Evolutionary conservation across 2,113 vertebrate species (phyloP).

Genomic region (Alaudala cheleensis): DNA sequence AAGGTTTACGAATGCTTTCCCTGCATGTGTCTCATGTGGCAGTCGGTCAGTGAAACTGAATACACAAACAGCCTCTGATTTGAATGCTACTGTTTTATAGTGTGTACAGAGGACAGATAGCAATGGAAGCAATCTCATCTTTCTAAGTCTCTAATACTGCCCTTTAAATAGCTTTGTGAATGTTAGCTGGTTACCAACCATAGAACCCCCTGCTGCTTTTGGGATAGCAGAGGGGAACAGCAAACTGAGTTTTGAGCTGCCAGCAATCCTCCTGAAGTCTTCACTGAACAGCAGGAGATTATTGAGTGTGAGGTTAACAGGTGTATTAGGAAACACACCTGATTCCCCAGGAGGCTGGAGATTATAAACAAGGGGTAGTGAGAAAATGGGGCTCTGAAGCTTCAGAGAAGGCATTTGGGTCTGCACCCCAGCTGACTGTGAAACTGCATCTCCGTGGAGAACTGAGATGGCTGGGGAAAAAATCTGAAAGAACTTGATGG

Average conservation of each 20-base stretch:
- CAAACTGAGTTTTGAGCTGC: conserved; percentile 17
- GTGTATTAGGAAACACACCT: neutral
- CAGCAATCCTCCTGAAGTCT: conserved; percentile 2
- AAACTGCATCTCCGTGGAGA: neutral
- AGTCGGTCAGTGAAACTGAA: neutral
- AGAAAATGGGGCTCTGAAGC: neutral
- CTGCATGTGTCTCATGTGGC: neutral
- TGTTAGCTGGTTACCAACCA: neutral
- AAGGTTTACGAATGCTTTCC: neutral
- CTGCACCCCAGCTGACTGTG: neutral
- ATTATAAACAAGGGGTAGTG: neutral
- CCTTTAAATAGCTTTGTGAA: conserved; percentile 26
- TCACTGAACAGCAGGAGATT: conserved; percentile 29
- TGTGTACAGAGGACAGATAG: neutral
- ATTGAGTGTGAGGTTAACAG: neutral
- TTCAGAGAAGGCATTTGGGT: neutral
- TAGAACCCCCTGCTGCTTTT: conserved; percentile 27
- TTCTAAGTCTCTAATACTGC: conserved; percentile 2
- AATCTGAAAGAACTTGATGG: neutral
- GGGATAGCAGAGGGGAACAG: conserved; percentile 9
- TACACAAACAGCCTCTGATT: neutral
- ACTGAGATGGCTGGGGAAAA: neutral
- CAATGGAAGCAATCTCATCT: neutral
- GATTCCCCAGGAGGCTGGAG: neutral
- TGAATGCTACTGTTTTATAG: neutral